These are phyloP conservation scores for Drosophila mayaguana DNA, from an alignment of 2,888 invertebrate genomes.

Conservation along the genomic window DNA sequence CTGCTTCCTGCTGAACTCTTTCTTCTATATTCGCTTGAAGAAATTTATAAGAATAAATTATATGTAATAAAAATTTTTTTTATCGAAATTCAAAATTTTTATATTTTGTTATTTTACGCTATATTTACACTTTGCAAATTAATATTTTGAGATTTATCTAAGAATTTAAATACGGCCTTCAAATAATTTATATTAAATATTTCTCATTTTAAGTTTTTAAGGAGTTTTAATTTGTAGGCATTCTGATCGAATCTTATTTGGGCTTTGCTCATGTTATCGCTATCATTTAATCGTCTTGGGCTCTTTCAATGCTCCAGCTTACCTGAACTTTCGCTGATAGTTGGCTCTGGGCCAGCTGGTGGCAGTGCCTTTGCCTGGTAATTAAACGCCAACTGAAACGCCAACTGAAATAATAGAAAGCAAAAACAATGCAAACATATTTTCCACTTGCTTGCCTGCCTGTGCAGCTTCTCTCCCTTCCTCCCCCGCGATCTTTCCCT, in stretches of 20 bases:
- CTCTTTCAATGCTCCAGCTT: neutral
- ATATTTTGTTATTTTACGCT: too few relatives aligned
- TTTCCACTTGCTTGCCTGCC: slow-evolving; percentile 68
- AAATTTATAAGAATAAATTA: too few relatives aligned
- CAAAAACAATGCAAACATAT: slow-evolving; percentile 62
- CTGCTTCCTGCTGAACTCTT: too few relatives aligned
- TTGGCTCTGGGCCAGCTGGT: slow-evolving; percentile 44
- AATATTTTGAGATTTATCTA: too few relatives aligned
- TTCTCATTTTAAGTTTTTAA: too few relatives aligned
- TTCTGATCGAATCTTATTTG: neutral
- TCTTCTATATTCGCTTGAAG: neutral
- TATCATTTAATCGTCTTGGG: neutral
- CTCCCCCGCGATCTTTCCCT: too few relatives aligned
- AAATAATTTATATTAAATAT: too few relatives aligned
- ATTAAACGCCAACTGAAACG: slow-evolving; percentile 58
- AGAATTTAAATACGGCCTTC: too few relatives aligned
- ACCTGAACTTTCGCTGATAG: slow-evolving; percentile 39
- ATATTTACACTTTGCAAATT: too few relatives aligned
- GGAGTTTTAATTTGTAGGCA: too few relatives aligned
- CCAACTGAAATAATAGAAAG: slow-evolving; percentile 23
- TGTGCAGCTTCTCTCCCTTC: slow-evolving; percentile 20
- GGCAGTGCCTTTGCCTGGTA: slow-evolving; percentile 61
- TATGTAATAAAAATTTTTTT: too few relatives aligned
- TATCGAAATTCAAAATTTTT: too few relatives aligned
- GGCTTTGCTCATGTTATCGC: neutral